A percentile compares a stretch with the other conserved stretches of the same genome.
These are phyloP conservation scores for Pungitius pungitius DNA, from an alignment of 2,113 vertebrate genomes.

Conservation along the genomic window DNA sequence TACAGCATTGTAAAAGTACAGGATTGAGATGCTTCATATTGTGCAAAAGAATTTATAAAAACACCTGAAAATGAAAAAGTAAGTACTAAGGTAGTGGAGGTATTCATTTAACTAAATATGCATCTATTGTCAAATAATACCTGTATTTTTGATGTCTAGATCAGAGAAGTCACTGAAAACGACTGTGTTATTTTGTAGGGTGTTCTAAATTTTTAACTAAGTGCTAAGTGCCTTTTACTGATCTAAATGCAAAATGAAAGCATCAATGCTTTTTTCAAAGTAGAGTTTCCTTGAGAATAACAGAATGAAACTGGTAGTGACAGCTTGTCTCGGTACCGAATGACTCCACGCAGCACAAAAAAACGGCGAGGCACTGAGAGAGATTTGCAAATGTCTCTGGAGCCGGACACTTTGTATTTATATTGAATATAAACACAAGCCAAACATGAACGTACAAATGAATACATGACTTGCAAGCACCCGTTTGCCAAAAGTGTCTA, in stretches of 20 bases:
- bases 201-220: too few relatives aligned
- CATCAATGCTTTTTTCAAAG: too few relatives aligned
- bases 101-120: not conserved
- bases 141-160: too few relatives aligned
- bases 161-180: too few relatives aligned
- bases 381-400: not conserved
- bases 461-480: not conserved
- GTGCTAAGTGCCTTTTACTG: too few relatives aligned
- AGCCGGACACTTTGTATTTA: not conserved
- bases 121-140: too few relatives aligned
- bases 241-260: too few relatives aligned
- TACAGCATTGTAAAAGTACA: not conserved
- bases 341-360: not conserved
- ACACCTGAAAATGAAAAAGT: not conserved
- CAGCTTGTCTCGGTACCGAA: not conserved
- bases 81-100: not conserved
- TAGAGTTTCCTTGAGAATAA: too few relatives aligned
- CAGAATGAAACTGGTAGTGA: slow-evolving; percentile 13
- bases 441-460: not conserved
- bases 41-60: not conserved
- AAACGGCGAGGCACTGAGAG: not conserved
- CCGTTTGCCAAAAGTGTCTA: not conserved
- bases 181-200: too few relatives aligned
- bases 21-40: not conserved
- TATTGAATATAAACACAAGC: not conserved